Evolutionary conservation across 2,888 invertebrate species (phyloP).

Genomic region (Hemicrepidius hirtus): DNA sequence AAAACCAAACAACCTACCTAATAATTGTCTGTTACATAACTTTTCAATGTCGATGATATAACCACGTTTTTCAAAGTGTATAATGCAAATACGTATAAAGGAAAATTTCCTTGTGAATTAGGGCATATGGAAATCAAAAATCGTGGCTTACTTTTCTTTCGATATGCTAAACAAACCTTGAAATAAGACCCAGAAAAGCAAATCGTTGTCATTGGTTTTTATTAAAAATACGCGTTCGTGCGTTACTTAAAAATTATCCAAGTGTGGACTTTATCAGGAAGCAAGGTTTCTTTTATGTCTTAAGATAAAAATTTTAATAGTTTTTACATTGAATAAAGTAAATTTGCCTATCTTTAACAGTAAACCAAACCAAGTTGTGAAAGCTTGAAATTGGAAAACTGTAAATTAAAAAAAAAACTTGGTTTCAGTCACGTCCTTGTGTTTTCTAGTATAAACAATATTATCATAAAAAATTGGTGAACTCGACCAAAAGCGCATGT

Average conservation of each 20-base stretch:
- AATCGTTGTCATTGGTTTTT: conserved; percentile 9
- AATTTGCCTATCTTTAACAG: not conserved
- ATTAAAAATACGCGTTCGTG: conserved; percentile 18
- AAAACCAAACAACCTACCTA: not conserved
- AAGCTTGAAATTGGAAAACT: conserved; percentile 10
- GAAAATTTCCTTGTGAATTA: no score
- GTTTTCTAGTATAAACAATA: conserved; percentile 6
- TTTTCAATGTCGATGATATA: conserved; percentile 21
- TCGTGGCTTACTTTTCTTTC: no score
- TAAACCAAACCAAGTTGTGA: not conserved
- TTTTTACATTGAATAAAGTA: not conserved
- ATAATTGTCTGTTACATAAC: conserved; percentile 23
- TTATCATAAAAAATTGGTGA: conserved; percentile 34
- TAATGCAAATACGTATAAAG: no score
- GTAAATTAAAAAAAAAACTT: not conserved
- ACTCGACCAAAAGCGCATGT: conserved; percentile 34
- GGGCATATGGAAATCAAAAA: no score
- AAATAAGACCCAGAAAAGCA: conserved; percentile 7
- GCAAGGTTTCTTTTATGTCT: conserved; percentile 15
- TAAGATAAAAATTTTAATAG: not conserved
- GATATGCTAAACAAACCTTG: conserved; percentile 7
- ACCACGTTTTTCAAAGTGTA: no score
- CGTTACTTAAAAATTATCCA: not conserved
- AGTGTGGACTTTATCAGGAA: conserved; percentile 21
- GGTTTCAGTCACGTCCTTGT: conserved; percentile 17